Base-by-base conservation (phyloP, 2,113 vertebrate species). In the Pungitius pungitius region DNA sequence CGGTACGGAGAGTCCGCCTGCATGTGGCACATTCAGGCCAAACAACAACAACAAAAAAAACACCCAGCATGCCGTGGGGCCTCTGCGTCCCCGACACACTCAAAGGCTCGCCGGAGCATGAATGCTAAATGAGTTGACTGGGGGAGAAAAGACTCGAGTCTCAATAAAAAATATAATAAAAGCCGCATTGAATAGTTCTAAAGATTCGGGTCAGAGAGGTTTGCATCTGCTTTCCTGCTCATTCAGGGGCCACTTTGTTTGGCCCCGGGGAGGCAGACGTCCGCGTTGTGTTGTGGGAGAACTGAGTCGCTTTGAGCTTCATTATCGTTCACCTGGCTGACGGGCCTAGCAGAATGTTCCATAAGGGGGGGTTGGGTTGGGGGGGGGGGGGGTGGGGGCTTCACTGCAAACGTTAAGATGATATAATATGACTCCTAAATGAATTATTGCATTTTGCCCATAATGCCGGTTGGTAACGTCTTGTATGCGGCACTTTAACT, bases 11-110 rank as follows among this genome's bases (percentile, higher is more conserved):
- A 80, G 70, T 75, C 72, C 58, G 87, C 81, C 88, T 80, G 89
- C 83, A 84, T 89, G 87, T 88, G 88, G 87, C 82, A 47, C 49
- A 91, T 90, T 92, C 85, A 90, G 77, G 77, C 22, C 64, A 55
- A 81, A 88, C 69, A 78, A 81, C n/a, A n/a, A n/a, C n/a, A n/a
- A n/a, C n/a, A n/a, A 80, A 83, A 84, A 86, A 84, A 85, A 69
- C 73, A 68, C 37, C 73, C 80, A 74, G 69, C 60, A 37, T 75
- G 63, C 87, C 73, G 63, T 20, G 54, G 87, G 81, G 83, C 77
- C 85, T 84, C 82, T 78, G 69, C 67, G 62, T 77, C 85, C 51
- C 40, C 49, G 77, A 81, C 64, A 77, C 76, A 17, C 42, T 87
- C 83, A 82, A 85, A 86, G 69, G 35, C 73, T 71, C 33, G 22